phyloP scores from a whole-genome alignment of 1,140 invertebrate genomes.

The Cydia splendana region DNA sequence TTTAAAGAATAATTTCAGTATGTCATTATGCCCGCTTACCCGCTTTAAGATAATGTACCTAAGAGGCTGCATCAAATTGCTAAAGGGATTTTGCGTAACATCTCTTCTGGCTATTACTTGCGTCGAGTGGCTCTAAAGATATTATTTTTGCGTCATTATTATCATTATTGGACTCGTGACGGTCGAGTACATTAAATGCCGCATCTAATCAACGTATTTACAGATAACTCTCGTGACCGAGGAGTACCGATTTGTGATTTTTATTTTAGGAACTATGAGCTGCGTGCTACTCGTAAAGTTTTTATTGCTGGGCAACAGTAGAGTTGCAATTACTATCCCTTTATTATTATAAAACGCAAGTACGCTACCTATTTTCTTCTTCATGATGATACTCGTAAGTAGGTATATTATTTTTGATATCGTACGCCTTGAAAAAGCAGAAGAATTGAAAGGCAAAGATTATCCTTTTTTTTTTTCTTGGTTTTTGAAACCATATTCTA shows the following conservation, averaged over 20 bases:
- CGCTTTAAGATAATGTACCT: background rate
- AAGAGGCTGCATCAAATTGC: background rate
- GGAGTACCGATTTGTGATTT: slow-evolving; percentile 34
- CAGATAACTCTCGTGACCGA: slow-evolving; percentile 22
- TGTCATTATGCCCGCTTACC: too few relatives aligned
- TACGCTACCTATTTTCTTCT: background rate
- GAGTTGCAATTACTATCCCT: slow-evolving; percentile 31
- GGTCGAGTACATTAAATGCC: slow-evolving; percentile 36
- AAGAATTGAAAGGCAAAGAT: too few relatives aligned
- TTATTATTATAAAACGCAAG: slow-evolving; percentile 9
- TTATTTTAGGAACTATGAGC: slow-evolving; percentile 42
- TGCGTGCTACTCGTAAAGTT: slow-evolving; percentile 45
- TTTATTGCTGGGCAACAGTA: slow-evolving; percentile 48
- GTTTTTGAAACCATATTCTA: too few relatives aligned
- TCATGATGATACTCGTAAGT: background rate
- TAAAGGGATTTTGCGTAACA: slow-evolving; percentile 1
- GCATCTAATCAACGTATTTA: slow-evolving; percentile 39
- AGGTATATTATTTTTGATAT: too few relatives aligned
- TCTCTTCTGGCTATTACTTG: background rate
- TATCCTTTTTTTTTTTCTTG: too few relatives aligned
- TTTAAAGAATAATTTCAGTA: background rate
- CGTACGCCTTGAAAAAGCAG: too few relatives aligned
- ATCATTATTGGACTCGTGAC: slow-evolving; percentile 25
- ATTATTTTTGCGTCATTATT: slow-evolving; percentile 30
- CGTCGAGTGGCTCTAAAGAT: slow-evolving; percentile 1